phyloP scores from a whole-genome alignment of 2,113 vertebrate genomes.

The Ophthalmolycus amberensis region DNA sequence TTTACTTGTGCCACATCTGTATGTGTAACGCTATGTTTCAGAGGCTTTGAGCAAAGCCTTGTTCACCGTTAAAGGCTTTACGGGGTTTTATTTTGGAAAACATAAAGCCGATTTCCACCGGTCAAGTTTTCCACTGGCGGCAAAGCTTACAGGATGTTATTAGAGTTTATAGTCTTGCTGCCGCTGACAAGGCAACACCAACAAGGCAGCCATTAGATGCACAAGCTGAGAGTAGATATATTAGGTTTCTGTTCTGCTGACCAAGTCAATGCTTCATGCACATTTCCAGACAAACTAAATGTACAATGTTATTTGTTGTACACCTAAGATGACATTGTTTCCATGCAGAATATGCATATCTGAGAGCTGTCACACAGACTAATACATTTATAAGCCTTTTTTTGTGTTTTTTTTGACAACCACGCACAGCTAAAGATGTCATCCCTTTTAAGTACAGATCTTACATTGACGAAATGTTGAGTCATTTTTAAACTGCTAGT shows the following conservation, averaged over 20 bases:
- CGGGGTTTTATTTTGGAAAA: slow-evolving; percentile 21
- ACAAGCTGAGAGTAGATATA: slow-evolving; percentile 10
- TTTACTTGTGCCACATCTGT: slow-evolving; percentile 50
- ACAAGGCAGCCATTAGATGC: slow-evolving; percentile 29
- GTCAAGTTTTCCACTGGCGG: slow-evolving; percentile 1
- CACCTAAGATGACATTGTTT: slow-evolving; percentile 11
- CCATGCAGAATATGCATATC: slow-evolving; percentile 38
- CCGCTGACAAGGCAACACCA: slow-evolving; percentile 34
- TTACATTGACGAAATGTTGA: slow-evolving; percentile 26
- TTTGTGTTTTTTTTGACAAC: slow-evolving; percentile 3
- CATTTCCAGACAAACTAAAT: slow-evolving; percentile 35
- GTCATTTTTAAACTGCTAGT: slow-evolving; percentile 33
- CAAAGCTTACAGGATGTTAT: not conserved
- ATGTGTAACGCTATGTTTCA: slow-evolving; percentile 28
- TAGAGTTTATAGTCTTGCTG: slow-evolving; percentile 18
- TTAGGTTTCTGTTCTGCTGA: slow-evolving; percentile 25
- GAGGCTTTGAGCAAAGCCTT: not conserved
- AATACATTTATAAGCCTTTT: slow-evolving; percentile 9
- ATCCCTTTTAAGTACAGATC: slow-evolving; percentile 22
- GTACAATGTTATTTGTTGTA: slow-evolving; percentile 24
- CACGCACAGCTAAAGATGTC: not conserved
- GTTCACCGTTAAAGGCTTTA: slow-evolving; percentile 11
- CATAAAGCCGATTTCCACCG: slow-evolving; percentile 1
- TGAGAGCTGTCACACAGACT: slow-evolving; percentile 7
- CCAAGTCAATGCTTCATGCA: slow-evolving; percentile 37